A percentile compares a stretch with the other conserved stretches of the same genome.
These are phyloP conservation scores for Magallana angulata DNA, from an alignment of 1,140 invertebrate species.

Conservation along the genomic window DNA sequence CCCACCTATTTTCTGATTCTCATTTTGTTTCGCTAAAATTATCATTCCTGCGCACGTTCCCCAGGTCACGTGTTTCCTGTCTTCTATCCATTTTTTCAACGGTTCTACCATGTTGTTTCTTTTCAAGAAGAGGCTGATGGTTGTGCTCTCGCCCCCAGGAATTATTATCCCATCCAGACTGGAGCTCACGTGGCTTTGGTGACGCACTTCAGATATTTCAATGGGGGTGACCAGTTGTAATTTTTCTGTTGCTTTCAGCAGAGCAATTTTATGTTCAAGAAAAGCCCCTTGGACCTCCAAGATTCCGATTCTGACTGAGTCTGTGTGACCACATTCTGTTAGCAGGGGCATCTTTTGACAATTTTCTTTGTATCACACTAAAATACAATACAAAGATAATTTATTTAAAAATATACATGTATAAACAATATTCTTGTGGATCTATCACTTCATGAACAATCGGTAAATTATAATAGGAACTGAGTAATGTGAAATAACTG, in stretches of 20 bases:
- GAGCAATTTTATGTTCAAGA: conserved; percentile 69
- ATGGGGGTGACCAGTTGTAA: conserved; percentile 46
- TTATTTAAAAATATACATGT: no score
- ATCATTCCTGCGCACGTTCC: conserved; percentile 77
- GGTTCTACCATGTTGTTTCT: conserved; percentile 70
- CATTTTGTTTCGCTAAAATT: conserved; percentile 67
- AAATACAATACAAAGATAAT: not conserved
- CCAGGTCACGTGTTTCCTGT: conserved; percentile 69
- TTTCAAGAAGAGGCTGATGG: conserved; percentile 71
- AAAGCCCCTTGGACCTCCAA: conserved; percentile 74
- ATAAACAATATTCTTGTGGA: no score
- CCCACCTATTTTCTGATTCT: conserved; percentile 71
- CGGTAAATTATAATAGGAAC: no score
- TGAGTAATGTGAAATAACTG: no score
- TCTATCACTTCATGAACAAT: no score
- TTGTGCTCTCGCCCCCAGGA: conserved; percentile 76
- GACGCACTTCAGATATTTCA: conserved; percentile 62
- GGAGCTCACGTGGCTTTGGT: conserved; percentile 61
- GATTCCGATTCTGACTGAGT: conserved; percentile 62
- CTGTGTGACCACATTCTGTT: not conserved
- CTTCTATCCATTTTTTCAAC: conserved; percentile 67
- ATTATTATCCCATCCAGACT: conserved; percentile 72
- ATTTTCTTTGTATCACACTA: no score
- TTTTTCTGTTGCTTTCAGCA: conserved; percentile 55
- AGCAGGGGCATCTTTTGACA: not conserved